Evolutionary conservation across 2,888 invertebrate genomes (phyloP), one percentile per base, ranked within the genome.

Genomic region (Nineta flava): DNA sequence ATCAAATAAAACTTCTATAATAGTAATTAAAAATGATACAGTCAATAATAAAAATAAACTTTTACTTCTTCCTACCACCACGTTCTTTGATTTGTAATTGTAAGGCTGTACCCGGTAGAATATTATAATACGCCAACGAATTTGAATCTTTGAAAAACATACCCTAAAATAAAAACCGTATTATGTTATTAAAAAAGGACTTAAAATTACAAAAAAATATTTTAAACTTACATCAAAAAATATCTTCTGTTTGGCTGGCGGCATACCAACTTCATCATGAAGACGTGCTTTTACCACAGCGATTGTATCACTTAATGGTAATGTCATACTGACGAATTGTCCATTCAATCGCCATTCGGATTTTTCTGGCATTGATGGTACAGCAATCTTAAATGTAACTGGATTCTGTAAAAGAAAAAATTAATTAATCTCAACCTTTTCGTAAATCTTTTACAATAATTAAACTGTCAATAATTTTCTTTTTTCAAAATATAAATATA

Each of bases 81-180:
- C 97, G 81, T 68, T 99, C 97, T 69, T 99, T 99, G 49, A 96
- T 78, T 64, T 94, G 87, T 53, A 99, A 74, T 57, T 87, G 86
- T 38, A 99, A 77, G 9, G 83, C 72, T 1, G 87, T 84, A 48
- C 87, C 88, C 32, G 86, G 84, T 9, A 81, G 75, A 54, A 97
- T 79, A 69, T 99, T 99, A 72, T 99, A 99, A 71, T 84, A 99
- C 1, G 94, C 97, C 67, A 96, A 72, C 0, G 86, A 81, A 63
- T 95, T 92, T 48, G 83, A 90, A 69, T 99, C 97, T 66, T 99
- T 99, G 74, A 97, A 90, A 75, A 97, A 99, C 70, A 97, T 79
- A 34, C 96, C 95, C 88, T 95, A 68, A 16, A 75, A 70, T 57
- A 57, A 57, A 62, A 56, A 55, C 50, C 52, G 49, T 50, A 16